Evolutionary conservation across 2,888 invertebrate species (phyloP), one percentile per base, ranked within the genome.

Genomic region (Abscondita cerata): DNA sequence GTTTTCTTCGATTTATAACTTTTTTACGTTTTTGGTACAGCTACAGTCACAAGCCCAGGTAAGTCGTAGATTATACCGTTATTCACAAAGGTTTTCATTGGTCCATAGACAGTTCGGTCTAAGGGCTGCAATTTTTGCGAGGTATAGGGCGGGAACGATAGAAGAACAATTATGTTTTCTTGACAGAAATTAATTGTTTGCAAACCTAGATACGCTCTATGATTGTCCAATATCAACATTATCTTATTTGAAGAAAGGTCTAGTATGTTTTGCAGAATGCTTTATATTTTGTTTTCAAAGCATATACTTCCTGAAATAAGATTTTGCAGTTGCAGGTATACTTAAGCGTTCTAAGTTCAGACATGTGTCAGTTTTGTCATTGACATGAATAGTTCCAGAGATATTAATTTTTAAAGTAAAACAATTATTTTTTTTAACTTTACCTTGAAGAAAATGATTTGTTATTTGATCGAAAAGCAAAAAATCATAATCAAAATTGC

Each of bases 121-220:
- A 48, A 31, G 13, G 48, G 48, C 33, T 48, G 48, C 33, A 48
- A 41, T 11, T 41, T 41, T 8, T 41, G 41, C 3, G 41, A 6
- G 16, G 41, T 41, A 18, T 41, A 18, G 11, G 48, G 48, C 4
- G 48, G 31, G 31, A 48, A 48, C 8, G 31, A 48, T 48, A 48
- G 15, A 2, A 31, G 20, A 25, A 48, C 13, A 11, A 25, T 48
- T 4, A 25, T 33, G 31, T 31, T 48, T 5, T 25, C 48, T 13
- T 33, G n/a, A n/a, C n/a, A n/a, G n/a, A n/a, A 48, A 8, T 48
- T 6, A 4, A 48, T 31, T 48, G 33, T 13, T 16, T 41, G 5
- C 8, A 41, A 6, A 6, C 16, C 15, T 13, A 41, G 9, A 16
- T 12, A 18, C 18, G 48, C 25, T 25, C 13, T 13, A 13, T 48